Evolutionary conservation across 2,797 vertebrate species (phyloP), one percentile per base, ranked within the genome.

Genomic region (Macrochelys suwanniensis): DNA sequence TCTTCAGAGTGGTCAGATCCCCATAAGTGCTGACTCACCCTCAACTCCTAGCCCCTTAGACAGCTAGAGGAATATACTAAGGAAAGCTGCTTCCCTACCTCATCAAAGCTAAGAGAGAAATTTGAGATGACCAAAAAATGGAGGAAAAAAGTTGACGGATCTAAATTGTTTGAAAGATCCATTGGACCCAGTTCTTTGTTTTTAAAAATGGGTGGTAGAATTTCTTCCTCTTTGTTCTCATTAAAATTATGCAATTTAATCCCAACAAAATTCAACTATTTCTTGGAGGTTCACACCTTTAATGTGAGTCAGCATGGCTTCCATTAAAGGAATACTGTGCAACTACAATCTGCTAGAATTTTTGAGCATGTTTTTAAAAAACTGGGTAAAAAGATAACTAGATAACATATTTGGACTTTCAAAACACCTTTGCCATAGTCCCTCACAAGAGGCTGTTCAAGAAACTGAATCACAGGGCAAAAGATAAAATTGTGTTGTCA

Each of bases 311-410:
- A 47, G 2, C 1, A 71, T 68, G 42, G 42, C 5, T 53, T 84
- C 89, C 85, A 26, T 8, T 94, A 77, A 68, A 56, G 37, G 26
- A 90, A 86, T 86, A 90, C 1, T 56, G 31, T 12, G 11, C 84
- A 33, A 92, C 50, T 71, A 21, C 51, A 74, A 12, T 25, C 50
- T 92, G 81, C 83, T 80, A 77, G 94, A 94, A 89, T 89, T 26
- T 84, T 89, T 92, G 79, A 95, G 37, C 33, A 37, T 21, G 19
- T 37, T 71, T 71, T 71, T 25, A 74, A 45, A 74, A 74, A 42
- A 74, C 12, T 45, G 71, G 23, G 25, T 26, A 74, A 45, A 28
- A 65, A 13, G 89, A 21, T 74, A 94, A 47, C 19, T 80, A 45
- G 7, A 5, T 85, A 68, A 85, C 15, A 45, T 59, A 82, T 91